phyloP scores from a whole-genome alignment of 2,113 vertebrate species.

The Vulpes ferrilata region DNA sequence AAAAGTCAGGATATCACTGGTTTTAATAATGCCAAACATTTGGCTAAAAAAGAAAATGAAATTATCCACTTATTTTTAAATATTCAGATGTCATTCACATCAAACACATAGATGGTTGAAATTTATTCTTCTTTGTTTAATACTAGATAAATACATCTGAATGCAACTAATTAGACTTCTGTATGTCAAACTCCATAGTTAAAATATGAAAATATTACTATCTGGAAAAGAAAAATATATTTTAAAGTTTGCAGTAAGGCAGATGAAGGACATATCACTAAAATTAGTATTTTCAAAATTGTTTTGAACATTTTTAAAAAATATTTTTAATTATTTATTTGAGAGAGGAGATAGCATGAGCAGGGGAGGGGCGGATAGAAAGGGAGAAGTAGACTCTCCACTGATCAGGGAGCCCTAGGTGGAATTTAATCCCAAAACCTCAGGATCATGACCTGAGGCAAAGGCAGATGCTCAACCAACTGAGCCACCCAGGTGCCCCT shows the following conservation, averaged over 20 bases:
- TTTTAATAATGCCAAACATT: not conserved
- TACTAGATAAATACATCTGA: not conserved
- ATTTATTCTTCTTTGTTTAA: not conserved
- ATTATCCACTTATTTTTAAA: not conserved
- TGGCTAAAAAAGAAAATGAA: not conserved
- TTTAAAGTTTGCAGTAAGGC: not conserved
- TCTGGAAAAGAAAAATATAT: not conserved
- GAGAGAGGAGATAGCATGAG: too few species aligned
- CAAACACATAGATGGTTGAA: not conserved
- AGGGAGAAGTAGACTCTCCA: too few species aligned
- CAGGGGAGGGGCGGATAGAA: too few species aligned
- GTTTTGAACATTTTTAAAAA: too few species aligned
- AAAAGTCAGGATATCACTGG: not conserved
- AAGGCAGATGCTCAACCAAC: too few species aligned
- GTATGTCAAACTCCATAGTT: not conserved
- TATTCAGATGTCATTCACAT: not conserved
- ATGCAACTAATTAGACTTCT: not conserved
- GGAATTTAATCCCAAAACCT: too few species aligned
- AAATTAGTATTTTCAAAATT: constrained; percentile 20
- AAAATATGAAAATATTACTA: not conserved
- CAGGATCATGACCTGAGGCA: too few species aligned
- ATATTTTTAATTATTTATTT: too few species aligned
- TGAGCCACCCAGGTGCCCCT: not conserved
- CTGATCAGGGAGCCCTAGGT: too few species aligned
- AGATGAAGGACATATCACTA: not conserved